Evolutionary conservation across 2,113 vertebrate genomes (phyloP), one percentile per base, ranked within the genome.

Genomic region (Eulemur rufifrons): DNA sequence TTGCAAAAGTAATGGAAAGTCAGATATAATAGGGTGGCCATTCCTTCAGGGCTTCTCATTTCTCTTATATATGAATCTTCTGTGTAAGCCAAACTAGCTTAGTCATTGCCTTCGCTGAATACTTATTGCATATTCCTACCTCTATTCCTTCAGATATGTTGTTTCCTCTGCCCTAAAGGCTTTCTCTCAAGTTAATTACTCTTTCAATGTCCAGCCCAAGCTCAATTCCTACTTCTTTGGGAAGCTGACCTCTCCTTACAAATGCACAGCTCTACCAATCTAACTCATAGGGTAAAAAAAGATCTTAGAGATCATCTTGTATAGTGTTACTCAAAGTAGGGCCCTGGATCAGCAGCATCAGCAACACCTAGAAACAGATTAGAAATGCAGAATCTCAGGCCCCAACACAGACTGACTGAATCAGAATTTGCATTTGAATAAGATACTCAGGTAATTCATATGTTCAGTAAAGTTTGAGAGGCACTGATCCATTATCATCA

Each of bases 341-440:
- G 47, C 73, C 78, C 81, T 89, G 17, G 66, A 68, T 25, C 20
- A 81, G 89, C 45, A 90, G 47, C n/a, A 94, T 21, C 66, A 80
- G 13, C 50, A 66, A 37, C 13, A 29, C 34, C 21, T 63, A 69
- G 32, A 12, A 81, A 15, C 10, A 68, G 14, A 86, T 32, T 21
- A 76, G 29, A 92, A 71, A 56, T 54, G 18, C 45, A 95, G 42
- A 95, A 42, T 77, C 74, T 83, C 27, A 95, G 32, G 54, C 34
- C 45, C 84, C 7, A 17, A n/a, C 6, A 78, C 32, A 89, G 54
- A 68, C 20, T 15, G 10, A 59, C 1, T 81, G 42, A 94, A 93
- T 95, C 61, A 77, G 32, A 91, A 90, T 89, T 18, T 86, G 4
- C 34, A 78, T 83, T 96, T 96, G 83, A 93, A 27, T 42, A 77